phyloP scores from a whole-genome alignment of 1,140 invertebrate genomes.

The Trachelipus rathkii region DNA sequence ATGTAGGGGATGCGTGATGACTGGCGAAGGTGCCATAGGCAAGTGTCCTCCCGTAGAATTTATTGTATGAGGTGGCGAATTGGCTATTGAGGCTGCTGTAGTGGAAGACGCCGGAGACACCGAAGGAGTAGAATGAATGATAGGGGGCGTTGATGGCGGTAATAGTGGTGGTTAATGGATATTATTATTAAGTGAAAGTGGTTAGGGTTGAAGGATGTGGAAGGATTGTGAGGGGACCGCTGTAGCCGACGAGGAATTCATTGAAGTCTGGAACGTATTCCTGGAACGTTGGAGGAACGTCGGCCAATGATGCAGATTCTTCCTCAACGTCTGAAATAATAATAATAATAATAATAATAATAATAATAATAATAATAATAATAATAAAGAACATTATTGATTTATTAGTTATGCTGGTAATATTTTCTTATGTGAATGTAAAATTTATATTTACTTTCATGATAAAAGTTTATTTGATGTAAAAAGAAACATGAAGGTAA shows the following conservation, averaged over 20 bases:
- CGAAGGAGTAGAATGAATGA: constrained; percentile 29
- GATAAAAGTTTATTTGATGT: too few species aligned
- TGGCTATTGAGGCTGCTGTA: constrained; percentile 39
- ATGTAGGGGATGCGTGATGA: constrained; percentile 54
- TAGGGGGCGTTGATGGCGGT: constrained; percentile 29
- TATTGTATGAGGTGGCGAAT: constrained; percentile 45
- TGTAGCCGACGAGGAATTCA: constrained; percentile 61
- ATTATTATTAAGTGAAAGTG: constrained; percentile 17
- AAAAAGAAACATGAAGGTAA: too few species aligned
- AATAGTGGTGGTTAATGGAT: constrained; percentile 17
- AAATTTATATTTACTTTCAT: too few species aligned
- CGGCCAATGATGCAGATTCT: constrained; percentile 61
- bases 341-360: constrained; percentile 35
- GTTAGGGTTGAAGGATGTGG: constrained; percentile 22
- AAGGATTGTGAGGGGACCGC: constrained; percentile 33
- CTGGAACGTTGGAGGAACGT: constrained; percentile 64
- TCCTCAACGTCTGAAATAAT: constrained; percentile 63
- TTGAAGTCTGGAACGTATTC: constrained; percentile 71
- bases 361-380: too few species aligned
- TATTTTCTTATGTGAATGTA: too few species aligned
- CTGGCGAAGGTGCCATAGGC: constrained; percentile 55
- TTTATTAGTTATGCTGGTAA: too few species aligned
- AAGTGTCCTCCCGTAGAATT: constrained; percentile 43
- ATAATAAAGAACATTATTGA: too few species aligned
- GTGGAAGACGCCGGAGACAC: constrained; percentile 43